Evolutionary conservation across 2,888 invertebrate genomes (phyloP), one percentile per base, ranked within the genome.

Genomic region (Drosophila longiperda): DNA sequence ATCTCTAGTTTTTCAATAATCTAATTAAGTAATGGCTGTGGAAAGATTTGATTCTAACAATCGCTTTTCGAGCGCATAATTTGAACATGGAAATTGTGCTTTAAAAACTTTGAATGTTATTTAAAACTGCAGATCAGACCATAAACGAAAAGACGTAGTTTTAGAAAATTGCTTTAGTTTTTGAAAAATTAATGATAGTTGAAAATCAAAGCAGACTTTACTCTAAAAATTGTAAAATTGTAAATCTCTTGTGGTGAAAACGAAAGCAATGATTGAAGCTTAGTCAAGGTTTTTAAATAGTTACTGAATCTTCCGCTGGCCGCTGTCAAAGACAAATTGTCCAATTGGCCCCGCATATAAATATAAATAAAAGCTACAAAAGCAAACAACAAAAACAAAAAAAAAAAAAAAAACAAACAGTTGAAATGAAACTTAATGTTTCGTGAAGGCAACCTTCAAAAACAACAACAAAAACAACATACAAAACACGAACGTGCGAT

Each of bases 401-500:
- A 32, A 29, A 29, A 3, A 29, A 29, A 29, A 29, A 29, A 29
- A 9, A 29, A 62, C 40, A 63, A 62, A 71, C 64, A 67, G 60
- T 33, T 60, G n/a, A 73, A 74, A 74, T 75, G 70, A 71, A 78
- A 82, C 75, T 65, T 57, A 60, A 82, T 75, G 80, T 80, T 80
- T 72, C 67, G 69, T 53, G 17, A 48, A 68, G 71, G 67, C 81
- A 83, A 89, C 86, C 89, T 85, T 89, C 83, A 87, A 78, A 79
- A 70, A 15, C 54, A 54, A 29, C 48, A 40, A 36, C 36, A 54
- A 23, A 7, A 53, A 23, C 29, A 40, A 67, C 48, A 69, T 53
- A 65, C 17, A 49, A 75, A 68, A 80, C 70, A 70, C 72, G 79
- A 86, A 90, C 89, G 89, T 89, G 89, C 78, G 68, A 71, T 87